Conservation (phyloP, 2,797 vertebrate genomes). For the Capromys pilorides region DNA sequence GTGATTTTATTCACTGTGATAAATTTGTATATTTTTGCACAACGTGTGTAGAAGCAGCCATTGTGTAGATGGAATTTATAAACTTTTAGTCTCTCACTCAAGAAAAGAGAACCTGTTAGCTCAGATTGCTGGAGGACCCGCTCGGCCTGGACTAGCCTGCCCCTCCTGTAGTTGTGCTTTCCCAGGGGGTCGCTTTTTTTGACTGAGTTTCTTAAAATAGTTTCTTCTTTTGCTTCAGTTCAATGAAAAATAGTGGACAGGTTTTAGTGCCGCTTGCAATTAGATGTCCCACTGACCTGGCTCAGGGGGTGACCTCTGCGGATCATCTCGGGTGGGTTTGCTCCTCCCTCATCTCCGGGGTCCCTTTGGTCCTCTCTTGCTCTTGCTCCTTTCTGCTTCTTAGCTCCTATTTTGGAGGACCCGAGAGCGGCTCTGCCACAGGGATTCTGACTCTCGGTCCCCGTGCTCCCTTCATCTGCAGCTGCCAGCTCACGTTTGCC, state of each 20-base stretch:
- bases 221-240: neutral
- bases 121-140: too few species aligned
- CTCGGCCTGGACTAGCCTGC: neutral
- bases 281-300: neutral
- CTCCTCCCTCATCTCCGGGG: neutral
- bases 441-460: neutral
- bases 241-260: neutral
- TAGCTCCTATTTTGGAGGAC: neutral
- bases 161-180: neutral
- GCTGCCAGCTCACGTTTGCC: neutral
- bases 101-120: neutral
- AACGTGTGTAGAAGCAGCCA: neutral
- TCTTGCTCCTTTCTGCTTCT: neutral
- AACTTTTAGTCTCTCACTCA: neutral
- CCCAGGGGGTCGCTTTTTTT: neutral
- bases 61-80: neutral
- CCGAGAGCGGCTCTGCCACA: neutral
- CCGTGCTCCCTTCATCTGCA: neutral
- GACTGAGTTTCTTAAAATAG: neutral
- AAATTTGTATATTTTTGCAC: neutral
- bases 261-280: neutral
- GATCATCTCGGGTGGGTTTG: too few species aligned
- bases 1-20: neutral
- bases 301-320: neutral
- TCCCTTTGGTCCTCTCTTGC: neutral